phyloP scores from a whole-genome alignment of 2,888 invertebrate species.

The Siphlonurus alternatus region DNA sequence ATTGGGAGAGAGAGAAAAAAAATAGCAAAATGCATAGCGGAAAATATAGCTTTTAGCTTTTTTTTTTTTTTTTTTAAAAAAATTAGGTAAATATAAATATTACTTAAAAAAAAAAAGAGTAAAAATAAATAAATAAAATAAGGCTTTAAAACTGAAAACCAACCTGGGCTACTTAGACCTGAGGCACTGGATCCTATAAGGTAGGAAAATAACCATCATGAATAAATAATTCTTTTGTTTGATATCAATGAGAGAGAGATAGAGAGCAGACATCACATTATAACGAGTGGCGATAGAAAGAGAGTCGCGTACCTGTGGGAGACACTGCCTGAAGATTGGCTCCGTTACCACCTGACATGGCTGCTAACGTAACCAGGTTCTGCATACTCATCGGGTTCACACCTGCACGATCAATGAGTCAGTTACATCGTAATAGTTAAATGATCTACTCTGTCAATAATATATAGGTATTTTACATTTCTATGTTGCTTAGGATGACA shows the following conservation, averaged over 20 bases:
- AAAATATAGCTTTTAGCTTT: neutral
- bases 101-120: neutral
- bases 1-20: neutral
- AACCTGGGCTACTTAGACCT: constrained; percentile 25
- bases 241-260: too few species aligned
- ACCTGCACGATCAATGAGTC: constrained; percentile 16
- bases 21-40: neutral
- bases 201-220: constrained; percentile 10
- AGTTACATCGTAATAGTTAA: too few species aligned
- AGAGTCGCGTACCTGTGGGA: constrained; percentile 28
- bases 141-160: constrained; percentile 15
- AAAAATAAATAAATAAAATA: constrained; percentile 9
- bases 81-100: neutral
- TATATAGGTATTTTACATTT: constrained; percentile 8
- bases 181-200: constrained; percentile 24
- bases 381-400: constrained; percentile 65
- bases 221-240: too few species aligned
- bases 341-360: constrained; percentile 43
- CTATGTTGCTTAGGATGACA: too few species aligned
- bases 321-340: constrained; percentile 33
- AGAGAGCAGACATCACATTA: too few species aligned
- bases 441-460: too few species aligned
- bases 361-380: constrained; percentile 78
- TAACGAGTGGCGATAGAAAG: too few species aligned
- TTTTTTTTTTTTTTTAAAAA: neutral